Evolutionary conservation across 1,140 invertebrate genomes (phyloP), one percentile per base, ranked within the genome.

Genomic region (Drusus annulatus): DNA sequence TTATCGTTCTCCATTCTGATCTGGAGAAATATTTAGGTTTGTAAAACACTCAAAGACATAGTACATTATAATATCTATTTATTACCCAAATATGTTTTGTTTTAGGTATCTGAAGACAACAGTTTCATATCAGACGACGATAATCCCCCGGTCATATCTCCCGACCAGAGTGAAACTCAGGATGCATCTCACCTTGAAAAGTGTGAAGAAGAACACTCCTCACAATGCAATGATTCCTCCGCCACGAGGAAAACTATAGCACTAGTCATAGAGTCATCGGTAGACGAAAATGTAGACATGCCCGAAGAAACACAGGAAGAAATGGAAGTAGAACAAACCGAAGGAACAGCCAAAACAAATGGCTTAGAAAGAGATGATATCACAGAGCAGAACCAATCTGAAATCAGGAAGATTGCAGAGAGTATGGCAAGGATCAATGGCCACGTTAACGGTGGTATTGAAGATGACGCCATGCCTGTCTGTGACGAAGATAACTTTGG

Each of bases 81-180:
- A 45, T 13, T 25, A 54, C 0, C 3, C 23, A 51, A 13, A 28
- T 3, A 17, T 17, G 21, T 68, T n/a, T 69, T 52, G 58, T 78
- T 84, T 16, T 28, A 91, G 91, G 90, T 91, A 36, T 92, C 91
- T 75, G 91, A 91, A 88, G 91, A 92, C 76, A 89, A 90, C 77
- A 91, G 91, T 77, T 90, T 90, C 16, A 88, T 90, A 86, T 90
- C 90, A 58, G 88, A 91, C 71, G 90, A 91, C 77, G 88, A 91
- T 60, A 90, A 91, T 81, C 89, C 89, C 75, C 89, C 89, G 52
- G 82, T 90, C 0, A 86, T 90, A 16, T 90, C 89, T 25, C 89
- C 89, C 4, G 88, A 89, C 81, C 87, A 86, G 0, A 89, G 87
- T 79, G 88, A 89, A 74, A 80, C 76, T 23, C 80, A 80, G 23